phyloP scores from a whole-genome alignment of 1,140 invertebrate species.

The Drosophila sproati region DNA sequence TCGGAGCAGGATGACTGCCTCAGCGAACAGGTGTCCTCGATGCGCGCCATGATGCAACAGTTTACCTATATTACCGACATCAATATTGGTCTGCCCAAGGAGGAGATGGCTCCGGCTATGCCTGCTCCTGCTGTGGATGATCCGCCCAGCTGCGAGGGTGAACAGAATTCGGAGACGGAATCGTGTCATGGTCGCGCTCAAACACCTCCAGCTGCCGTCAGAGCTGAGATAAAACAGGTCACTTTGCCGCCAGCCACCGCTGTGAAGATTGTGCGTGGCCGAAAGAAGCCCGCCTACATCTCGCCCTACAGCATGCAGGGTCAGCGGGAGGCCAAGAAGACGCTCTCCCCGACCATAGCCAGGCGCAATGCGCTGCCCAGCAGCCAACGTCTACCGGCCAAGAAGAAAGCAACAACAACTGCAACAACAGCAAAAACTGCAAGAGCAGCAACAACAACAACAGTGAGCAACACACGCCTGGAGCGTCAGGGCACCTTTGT shows the following conservation, averaged over 20 bases:
- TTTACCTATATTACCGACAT: conserved; percentile 72
- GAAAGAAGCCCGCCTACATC: conserved; percentile 90
- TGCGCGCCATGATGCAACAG: conserved; percentile 72
- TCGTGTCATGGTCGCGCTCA: conserved; percentile 69
- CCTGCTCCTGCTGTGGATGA: conserved; percentile 52
- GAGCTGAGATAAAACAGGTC: neutral
- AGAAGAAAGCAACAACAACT: conserved; percentile 50
- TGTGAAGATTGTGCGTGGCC: conserved; percentile 90
- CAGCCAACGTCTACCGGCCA: conserved; percentile 31
- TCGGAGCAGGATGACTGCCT: conserved; percentile 84
- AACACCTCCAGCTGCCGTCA: conserved; percentile 3
- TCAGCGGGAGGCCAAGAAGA: conserved; percentile 71
- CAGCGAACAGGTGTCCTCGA: conserved; percentile 85
- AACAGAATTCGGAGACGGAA: conserved; percentile 86
- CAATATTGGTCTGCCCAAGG: conserved; percentile 43
- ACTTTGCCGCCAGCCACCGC: conserved; percentile 64
- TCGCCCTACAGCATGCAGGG: conserved; percentile 86
- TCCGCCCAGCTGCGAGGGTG: conserved; percentile 83
- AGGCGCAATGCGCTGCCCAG: conserved; percentile 54
- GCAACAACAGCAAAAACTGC: conserved; percentile 7
- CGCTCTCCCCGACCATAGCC: conserved; percentile 66
- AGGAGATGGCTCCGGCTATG: conserved; percentile 73
- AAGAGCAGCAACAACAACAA: conserved; percentile 10
- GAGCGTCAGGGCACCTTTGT: conserved; percentile 95
- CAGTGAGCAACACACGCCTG: conserved; percentile 83